Evolutionary conservation across 2,888 invertebrate genomes (phyloP).

Genomic region (Ceramica pisi): DNA sequence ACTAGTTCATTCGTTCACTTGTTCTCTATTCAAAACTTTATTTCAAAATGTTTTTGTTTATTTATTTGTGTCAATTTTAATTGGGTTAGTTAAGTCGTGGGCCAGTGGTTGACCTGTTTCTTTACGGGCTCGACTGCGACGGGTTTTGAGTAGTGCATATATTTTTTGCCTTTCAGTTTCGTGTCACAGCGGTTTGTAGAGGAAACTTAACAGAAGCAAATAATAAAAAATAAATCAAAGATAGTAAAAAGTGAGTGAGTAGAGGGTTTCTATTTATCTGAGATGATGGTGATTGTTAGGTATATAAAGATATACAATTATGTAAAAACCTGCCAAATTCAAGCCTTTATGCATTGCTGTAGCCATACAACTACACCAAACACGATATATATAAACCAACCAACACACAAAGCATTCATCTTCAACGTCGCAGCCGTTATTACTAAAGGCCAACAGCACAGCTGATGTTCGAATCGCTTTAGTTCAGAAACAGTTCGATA

Average conservation of each 20-base stretch:
- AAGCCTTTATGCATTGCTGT: background rate
- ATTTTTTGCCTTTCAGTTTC: background rate
- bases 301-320: too few species aligned
- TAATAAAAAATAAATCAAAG: too few species aligned
- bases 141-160: background rate
- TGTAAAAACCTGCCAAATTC: too few species aligned
- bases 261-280: too few species aligned
- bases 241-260: too few species aligned
- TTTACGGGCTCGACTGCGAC: constrained; percentile 13
- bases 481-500: constrained; percentile 41
- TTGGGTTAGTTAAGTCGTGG: constrained; percentile 40
- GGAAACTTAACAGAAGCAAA: background rate
- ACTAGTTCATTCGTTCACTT: constrained; percentile 3
- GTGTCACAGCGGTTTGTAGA: background rate
- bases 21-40: constrained; percentile 45
- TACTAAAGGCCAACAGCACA: constrained; percentile 7
- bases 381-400: background rate
- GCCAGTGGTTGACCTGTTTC: constrained; percentile 42
- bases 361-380: background rate
- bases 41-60: constrained; percentile 43
- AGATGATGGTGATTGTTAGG: background rate
- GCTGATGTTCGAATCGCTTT: constrained; percentile 40
- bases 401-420: constrained; percentile 1
- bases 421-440: constrained; percentile 11
- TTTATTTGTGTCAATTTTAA: constrained; percentile 51